Conservation (phyloP, 2,113 vertebrate genomes). For the Hippocampus guttulatus region DNA sequence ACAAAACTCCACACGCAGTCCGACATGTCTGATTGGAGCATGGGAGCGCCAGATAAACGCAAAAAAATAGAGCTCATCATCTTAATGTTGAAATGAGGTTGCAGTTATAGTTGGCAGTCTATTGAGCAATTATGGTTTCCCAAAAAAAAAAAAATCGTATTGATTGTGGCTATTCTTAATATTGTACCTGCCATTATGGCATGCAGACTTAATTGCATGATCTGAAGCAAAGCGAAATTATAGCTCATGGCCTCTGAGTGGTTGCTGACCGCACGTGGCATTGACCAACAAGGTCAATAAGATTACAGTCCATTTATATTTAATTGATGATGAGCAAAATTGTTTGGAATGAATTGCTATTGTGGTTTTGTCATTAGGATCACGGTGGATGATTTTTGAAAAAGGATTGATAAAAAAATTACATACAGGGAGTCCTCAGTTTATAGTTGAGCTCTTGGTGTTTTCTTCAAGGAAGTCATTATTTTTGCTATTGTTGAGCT, state of each 20-base stretch:
- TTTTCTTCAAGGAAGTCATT: background rate
- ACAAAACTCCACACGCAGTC: conserved; percentile 30
- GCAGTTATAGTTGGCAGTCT: conserved; percentile 62
- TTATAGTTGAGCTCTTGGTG: no score
- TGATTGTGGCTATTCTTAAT: conserved; percentile 28
- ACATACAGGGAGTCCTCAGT: background rate
- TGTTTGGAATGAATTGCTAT: background rate
- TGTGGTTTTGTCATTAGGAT: background rate
- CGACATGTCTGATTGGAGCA: conserved; percentile 45
- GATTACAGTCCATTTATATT: background rate
- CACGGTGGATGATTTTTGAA: background rate
- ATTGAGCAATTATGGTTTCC: conserved; percentile 42
- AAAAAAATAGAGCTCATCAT: conserved; percentile 67
- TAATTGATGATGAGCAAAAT: background rate
- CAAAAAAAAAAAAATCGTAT: background rate
- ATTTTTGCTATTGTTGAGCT: background rate
- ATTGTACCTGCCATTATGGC: conserved; percentile 12
- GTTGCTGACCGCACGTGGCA: conserved; percentile 20
- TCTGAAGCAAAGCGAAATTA: conserved; percentile 30
- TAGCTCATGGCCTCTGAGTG: conserved; percentile 12
- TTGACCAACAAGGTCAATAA: conserved; percentile 24
- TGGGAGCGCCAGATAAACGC: conserved; percentile 52
- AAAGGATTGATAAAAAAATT: background rate
- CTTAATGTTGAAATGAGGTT: conserved; percentile 61
- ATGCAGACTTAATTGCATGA: conserved; percentile 33